Percentiles rank a stretch among this genome's conserved stretches.
phyloP scores from a whole-genome alignment of 2,888 invertebrate genomes.

The Abscondita cerata region DNA sequence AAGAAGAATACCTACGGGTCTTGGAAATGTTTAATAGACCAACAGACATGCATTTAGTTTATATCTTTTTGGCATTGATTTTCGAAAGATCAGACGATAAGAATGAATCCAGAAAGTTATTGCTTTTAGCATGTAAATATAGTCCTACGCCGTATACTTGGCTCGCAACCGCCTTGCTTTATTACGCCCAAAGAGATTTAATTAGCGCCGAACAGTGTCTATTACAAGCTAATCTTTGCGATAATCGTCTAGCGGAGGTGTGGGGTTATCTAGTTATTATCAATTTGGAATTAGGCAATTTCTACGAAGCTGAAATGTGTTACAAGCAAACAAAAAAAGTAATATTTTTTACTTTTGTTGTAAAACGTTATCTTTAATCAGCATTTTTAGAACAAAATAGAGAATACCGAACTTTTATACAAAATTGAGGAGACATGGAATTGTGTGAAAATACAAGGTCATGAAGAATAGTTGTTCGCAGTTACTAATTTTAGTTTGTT shows the following conservation, averaged over 20 bases:
- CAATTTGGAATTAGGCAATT: conserved; percentile 50
- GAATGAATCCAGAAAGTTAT: conserved; percentile 50
- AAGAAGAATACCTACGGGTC: conserved; percentile 48
- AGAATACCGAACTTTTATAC: conserved; percentile 7
- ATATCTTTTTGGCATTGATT: conserved; percentile 48
- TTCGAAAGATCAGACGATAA: conserved; percentile 44
- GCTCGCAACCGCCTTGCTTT: conserved; percentile 44
- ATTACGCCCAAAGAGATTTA: conserved; percentile 51
- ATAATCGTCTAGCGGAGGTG: conserved; percentile 51
- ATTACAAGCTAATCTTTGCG: conserved; percentile 53
- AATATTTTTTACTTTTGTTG: background rate
- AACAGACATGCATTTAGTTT: conserved; percentile 52
- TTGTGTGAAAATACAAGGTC: background rate
- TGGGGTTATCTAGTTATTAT: conserved; percentile 56
- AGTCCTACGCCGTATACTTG: conserved; percentile 55
- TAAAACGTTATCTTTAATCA: background rate
- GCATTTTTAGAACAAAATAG: conserved; percentile 21
- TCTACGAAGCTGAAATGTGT: conserved; percentile 53
- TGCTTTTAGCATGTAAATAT: conserved; percentile 52
- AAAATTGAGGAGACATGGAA: conserved; percentile 10
- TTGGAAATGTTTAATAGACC: conserved; percentile 50
- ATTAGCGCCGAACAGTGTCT: conserved; percentile 57
- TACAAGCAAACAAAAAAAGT: conserved; percentile 52
- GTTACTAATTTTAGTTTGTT: too few relatives aligned
- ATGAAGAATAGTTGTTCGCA: too few relatives aligned